Conservation (phyloP, 2,888 invertebrate species). For the Pimpla rufipes region DNA sequence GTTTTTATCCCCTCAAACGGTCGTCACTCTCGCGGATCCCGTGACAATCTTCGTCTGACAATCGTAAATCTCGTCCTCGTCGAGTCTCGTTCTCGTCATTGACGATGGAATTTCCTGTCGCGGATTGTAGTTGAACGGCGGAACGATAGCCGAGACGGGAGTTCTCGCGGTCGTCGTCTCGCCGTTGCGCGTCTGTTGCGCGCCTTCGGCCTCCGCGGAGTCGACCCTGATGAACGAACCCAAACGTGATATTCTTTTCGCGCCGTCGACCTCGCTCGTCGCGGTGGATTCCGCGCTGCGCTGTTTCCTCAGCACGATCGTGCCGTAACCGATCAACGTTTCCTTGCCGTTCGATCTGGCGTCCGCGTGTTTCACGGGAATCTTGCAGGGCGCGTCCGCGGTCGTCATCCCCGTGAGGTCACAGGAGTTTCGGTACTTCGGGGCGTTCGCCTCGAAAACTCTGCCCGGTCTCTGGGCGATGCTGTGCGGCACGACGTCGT, state of each 20-base stretch:
- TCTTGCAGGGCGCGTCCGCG: constrained; percentile 77
- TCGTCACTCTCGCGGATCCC: constrained; percentile 81
- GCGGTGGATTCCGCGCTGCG: constrained; percentile 67
- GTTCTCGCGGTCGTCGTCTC: constrained; percentile 68
- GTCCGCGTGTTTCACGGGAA: constrained; percentile 77
- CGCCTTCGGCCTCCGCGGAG: constrained; percentile 73
- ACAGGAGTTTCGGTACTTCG: constrained; percentile 80
- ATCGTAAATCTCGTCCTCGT: constrained; percentile 75
- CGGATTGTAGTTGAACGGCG: constrained; percentile 86
- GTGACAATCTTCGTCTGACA: constrained; percentile 80
- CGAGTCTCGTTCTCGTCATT: constrained; percentile 63
- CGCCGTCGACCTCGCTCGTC: constrained; percentile 78
- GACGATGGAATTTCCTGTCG: constrained; percentile 74
- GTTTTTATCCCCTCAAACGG: constrained; percentile 76
- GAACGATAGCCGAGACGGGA: constrained; percentile 84
- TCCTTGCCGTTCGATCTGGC: constrained; percentile 61
- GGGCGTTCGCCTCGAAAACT: constrained; percentile 57
- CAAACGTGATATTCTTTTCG: constrained; percentile 86
- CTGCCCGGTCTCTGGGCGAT: constrained; percentile 52
- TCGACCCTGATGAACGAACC: constrained; percentile 86
- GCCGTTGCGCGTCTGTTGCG: constrained; percentile 61
- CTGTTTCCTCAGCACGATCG: constrained; percentile 76
- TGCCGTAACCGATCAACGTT: constrained; percentile 63
- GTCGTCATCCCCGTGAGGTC: constrained; percentile 79
- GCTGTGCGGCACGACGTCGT: neutral